Evolutionary conservation across 2,888 invertebrate genomes (phyloP).

Genomic region (Bruchidius siliquastri): DNA sequence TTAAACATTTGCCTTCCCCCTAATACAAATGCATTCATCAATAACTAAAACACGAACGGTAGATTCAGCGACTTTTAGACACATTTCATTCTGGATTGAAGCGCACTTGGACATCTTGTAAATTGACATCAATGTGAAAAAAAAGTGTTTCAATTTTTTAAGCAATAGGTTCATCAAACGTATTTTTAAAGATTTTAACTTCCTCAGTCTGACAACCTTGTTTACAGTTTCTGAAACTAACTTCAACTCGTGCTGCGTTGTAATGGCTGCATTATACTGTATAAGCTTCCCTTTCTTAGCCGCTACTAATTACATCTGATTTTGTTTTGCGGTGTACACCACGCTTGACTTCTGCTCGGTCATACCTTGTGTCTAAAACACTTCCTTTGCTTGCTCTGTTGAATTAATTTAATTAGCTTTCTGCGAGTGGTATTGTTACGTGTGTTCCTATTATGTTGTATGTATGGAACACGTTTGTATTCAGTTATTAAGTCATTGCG

Average conservation of each 20-base stretch:
- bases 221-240: no score
- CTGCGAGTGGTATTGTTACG: neutral
- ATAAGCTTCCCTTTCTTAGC: neutral
- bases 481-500: neutral
- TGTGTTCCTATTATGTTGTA: neutral
- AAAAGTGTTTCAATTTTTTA: no score
- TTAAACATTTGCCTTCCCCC: no score
- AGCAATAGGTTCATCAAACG: no score
- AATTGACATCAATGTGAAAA: no score
- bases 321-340: neutral
- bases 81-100: no score
- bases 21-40: no score
- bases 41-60: no score
- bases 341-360: neutral
- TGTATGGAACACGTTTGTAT: neutral
- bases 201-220: no score
- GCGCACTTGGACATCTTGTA: no score
- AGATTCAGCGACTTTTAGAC: no score
- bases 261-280: neutral
- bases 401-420: neutral
- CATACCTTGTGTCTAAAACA: neutral
- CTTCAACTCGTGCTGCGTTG: neutral
- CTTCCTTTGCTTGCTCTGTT: neutral
- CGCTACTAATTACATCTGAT: neutral
- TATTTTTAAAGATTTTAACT: no score